A percentile compares a stretch with the other conserved stretches of the same genome.
Evolutionary conservation across 2,113 vertebrate species (phyloP).

Genomic region (Calypte anna): DNA sequence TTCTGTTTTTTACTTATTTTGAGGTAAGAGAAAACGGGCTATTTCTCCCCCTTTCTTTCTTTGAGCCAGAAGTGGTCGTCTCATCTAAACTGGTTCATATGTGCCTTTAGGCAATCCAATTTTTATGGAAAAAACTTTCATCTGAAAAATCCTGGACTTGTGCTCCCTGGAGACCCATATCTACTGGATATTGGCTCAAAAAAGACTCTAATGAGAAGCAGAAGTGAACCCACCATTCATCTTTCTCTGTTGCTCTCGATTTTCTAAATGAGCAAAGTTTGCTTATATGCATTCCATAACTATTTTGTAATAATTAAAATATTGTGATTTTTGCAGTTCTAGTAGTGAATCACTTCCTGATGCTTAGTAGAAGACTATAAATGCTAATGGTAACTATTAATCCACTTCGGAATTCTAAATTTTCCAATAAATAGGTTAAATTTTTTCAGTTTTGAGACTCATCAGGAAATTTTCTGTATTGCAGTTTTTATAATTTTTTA

Average conservation of each 20-base stretch:
- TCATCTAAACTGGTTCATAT: constrained; percentile 60
- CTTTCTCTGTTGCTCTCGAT: neutral
- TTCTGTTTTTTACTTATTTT: constrained; percentile 20
- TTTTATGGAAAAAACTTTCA: constrained; percentile 51
- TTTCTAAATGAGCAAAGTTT: constrained; percentile 23
- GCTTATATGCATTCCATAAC: neutral
- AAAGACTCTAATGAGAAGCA: neutral
- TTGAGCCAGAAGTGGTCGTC: constrained; percentile 29
- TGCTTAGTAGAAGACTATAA: neutral
- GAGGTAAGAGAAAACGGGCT: neutral
- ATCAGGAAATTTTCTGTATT: neutral
- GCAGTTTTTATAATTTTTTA: neutral
- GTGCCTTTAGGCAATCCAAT: constrained; percentile 49
- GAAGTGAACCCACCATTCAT: neutral
- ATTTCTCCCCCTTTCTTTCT: neutral
- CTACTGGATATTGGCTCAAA: constrained; percentile 9
- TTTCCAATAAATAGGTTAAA: neutral
- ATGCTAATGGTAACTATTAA: neutral
- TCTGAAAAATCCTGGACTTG: constrained; percentile 24
- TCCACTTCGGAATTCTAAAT: neutral
- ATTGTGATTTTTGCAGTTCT: neutral
- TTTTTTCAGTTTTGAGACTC: neutral
- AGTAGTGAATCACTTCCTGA: neutral
- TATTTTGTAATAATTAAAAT: neutral
- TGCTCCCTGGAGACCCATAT: neutral